Percentiles rank a stretch among this genome's conserved stretches.
These are phyloP conservation scores for Bimastos eiseni DNA, from an alignment of 2,888 invertebrate species.

Conservation along the genomic window DNA sequence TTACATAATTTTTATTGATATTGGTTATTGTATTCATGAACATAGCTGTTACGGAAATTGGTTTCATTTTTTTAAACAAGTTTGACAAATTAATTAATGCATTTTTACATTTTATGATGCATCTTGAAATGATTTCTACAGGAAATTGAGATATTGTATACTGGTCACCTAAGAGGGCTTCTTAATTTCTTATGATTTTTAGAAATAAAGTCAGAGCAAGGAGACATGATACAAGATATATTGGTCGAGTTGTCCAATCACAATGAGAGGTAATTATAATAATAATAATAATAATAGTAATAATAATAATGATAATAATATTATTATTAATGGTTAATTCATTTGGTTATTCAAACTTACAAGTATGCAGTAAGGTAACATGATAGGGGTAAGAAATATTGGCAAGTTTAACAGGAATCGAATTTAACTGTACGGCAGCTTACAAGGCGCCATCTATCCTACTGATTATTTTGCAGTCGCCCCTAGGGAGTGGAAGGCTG, in stretches of 20 bases:
- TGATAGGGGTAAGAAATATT: too few species aligned
- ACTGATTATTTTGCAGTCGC: too few species aligned
- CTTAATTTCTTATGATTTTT: neutral
- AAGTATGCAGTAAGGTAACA: too few species aligned
- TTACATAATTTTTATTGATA: neutral
- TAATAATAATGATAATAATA: too few species aligned
- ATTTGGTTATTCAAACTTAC: too few species aligned
- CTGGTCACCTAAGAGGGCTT: neutral
- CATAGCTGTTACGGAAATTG: neutral
- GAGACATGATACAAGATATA: conserved; percentile 44
- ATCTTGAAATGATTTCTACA: neutral
- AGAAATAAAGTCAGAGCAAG: conserved; percentile 9
- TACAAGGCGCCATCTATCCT: too few species aligned
- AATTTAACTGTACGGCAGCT: too few species aligned
- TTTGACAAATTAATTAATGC: neutral
- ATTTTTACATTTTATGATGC: neutral
- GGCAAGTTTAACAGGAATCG: too few species aligned
- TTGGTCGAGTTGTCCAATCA: conserved; percentile 62
- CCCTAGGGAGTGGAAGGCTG: too few species aligned
- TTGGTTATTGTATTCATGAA: neutral
- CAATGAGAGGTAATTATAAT: conserved; percentile 57
- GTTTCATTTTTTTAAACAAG: neutral
- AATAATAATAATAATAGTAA: too few species aligned
- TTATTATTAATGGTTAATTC: too few species aligned
- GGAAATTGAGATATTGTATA: neutral